These are phyloP conservation scores for Myoxocephalus aenaeus DNA, from an alignment of 2,797 vertebrate species.

Conservation along the genomic window DNA sequence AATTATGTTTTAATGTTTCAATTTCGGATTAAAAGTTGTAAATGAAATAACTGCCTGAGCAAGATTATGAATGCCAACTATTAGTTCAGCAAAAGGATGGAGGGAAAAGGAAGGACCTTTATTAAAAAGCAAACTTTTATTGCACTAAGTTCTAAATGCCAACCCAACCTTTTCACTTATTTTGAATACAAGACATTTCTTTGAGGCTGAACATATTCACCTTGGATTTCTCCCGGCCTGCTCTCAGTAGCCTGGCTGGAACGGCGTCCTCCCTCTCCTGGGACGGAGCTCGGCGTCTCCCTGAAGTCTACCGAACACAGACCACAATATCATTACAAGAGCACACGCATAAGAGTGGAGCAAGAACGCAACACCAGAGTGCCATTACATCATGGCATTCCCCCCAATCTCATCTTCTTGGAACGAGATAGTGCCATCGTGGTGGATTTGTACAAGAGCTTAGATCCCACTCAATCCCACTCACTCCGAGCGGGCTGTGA, in stretches of 20 bases:
- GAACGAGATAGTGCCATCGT: constrained; percentile 47
- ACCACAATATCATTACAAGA: background rate
- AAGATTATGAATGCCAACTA: constrained; percentile 1
- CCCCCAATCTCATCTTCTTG: constrained; percentile 37
- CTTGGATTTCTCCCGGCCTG: constrained; percentile 88
- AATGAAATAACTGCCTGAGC: background rate
- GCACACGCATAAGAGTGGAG: constrained; percentile 9
- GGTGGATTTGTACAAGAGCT: constrained; percentile 65
- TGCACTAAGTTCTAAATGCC: background rate
- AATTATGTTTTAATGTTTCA: background rate
- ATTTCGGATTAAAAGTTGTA: constrained; percentile 10
- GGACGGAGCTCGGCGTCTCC: constrained; percentile 80
- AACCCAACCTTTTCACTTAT: background rate
- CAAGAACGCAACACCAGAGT: constrained; percentile 25
- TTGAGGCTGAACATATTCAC: constrained; percentile 67
- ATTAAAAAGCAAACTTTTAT: background rate
- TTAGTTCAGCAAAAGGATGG: background rate
- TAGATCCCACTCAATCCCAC: constrained; percentile 70
- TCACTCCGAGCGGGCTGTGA: constrained; percentile 58
- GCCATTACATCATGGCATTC: constrained; percentile 47
- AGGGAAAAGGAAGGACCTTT: background rate
- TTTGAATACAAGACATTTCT: background rate
- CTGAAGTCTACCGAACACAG: constrained; percentile 82
- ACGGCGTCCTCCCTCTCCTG: constrained; percentile 80
- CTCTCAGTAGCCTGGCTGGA: constrained; percentile 84